Evolutionary conservation across 1,140 invertebrate genomes (phyloP), one percentile per base, ranked within the genome.

Genomic region (Dryas iulia): DNA sequence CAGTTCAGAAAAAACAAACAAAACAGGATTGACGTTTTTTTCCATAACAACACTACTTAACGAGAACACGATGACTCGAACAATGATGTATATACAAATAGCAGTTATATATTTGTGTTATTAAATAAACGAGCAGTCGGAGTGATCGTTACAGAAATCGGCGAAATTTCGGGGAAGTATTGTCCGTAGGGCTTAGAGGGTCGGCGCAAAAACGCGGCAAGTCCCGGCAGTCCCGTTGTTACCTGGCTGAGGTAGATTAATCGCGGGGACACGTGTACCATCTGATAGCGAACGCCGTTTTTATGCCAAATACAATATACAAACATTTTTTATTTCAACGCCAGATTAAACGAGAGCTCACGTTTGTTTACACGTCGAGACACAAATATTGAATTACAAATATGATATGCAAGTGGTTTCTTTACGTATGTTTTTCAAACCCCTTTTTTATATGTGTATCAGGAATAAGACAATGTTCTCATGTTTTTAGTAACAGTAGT

Each of bases 241-340:
- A 77, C 76, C 78, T 78, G 76, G n/a, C n/a, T n/a, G n/a, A n/a
- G n/a, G 30, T 64, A 72, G 68, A 77, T 74, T 75, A 67, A 77
- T 77, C 60, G 71, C 72, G 33, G 66, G 61, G 65, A 70, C 68
- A 69, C 61, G 66, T 66, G 71, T 61, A 72, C 31, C 65, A 80
- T 80, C 76, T 78, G 78, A 81, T 81, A 71, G 18, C 28, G 58
- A 18, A 7, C 30, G 30, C n/a, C 4, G 56, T 58, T 35, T 61
- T 61, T 47, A 61, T 61, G 24, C 26, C 33, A 14, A 61, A 52
- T 47, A 33, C 33, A 33, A 47, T 47, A 47, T 8, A 21, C 8
- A 47, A 6, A 3, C 14, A 1, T 47, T 47, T 47, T 47, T 35
- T 47, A 47, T 21, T 47, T 47, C 39, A 18, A 21, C 39, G 7